Percentiles rank a stretch among this genome's conserved stretches.
Evolutionary conservation across 2,888 invertebrate genomes (phyloP).

Genomic region (Acanthoscelides obtectus): DNA sequence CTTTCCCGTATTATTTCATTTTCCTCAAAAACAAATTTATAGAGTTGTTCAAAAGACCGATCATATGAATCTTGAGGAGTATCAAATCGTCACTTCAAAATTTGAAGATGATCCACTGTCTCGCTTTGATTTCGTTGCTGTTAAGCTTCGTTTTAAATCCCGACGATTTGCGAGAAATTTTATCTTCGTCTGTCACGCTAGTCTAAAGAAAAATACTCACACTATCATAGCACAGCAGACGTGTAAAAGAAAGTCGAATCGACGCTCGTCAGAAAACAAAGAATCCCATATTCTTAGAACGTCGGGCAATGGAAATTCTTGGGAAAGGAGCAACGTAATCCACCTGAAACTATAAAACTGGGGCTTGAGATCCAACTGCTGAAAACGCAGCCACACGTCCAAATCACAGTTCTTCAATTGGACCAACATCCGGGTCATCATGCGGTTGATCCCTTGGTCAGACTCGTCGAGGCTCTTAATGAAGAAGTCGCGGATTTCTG

Average conservation of each 20-base stretch:
- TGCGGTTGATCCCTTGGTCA: slow-evolving; percentile 82
- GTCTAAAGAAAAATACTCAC: too few relatives aligned
- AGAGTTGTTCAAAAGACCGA: too few relatives aligned
- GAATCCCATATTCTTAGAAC: slow-evolving; percentile 98
- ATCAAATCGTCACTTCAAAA: too few relatives aligned
- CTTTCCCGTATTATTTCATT: too few relatives aligned
- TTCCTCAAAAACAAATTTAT: too few relatives aligned
- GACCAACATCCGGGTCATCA: slow-evolving; percentile 79
- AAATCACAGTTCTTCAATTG: slow-evolving; percentile 75
- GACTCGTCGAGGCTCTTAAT: slow-evolving; percentile 94
- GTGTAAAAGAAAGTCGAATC: slow-evolving; percentile 87
- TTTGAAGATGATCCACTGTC: too few relatives aligned
- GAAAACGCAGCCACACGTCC: slow-evolving; percentile 70
- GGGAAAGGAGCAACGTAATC: slow-evolving; percentile 91
- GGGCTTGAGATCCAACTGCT: slow-evolving; percentile 82
- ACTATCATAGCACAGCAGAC: slow-evolving; percentile 97
- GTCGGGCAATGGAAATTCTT: slow-evolving; percentile 97
- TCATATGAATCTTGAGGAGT: too few relatives aligned
- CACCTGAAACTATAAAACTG: slow-evolving; percentile 98
- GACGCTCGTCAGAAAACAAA: slow-evolving; percentile 80
- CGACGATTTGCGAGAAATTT: too few relatives aligned
- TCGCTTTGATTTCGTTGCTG: too few relatives aligned
- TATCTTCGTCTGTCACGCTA: too few relatives aligned
- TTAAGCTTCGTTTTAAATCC: too few relatives aligned
- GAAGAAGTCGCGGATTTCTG: slow-evolving; percentile 95